phyloP scores from a whole-genome alignment of 1,140 invertebrate genomes.

The Bradysia coprophila region DNA sequence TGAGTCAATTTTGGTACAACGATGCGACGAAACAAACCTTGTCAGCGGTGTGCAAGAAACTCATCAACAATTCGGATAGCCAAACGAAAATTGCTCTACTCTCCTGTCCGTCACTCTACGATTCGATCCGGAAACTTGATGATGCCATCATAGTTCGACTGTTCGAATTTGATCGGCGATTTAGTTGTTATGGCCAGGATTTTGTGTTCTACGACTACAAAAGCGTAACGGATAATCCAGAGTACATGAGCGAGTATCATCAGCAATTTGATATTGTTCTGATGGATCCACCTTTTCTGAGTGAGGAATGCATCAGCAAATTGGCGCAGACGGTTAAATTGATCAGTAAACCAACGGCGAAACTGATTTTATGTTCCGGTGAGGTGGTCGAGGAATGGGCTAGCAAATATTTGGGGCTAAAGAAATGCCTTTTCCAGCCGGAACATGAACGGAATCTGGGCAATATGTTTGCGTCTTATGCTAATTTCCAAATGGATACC shows the following conservation, averaged over 20 bases:
- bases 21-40: conserved; percentile 50
- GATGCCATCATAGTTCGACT: conserved; percentile 38
- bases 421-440: conserved; percentile 53
- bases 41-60: conserved; percentile 36
- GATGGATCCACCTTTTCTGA: conserved; percentile 86
- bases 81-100: conserved; percentile 62
- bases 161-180: conserved; percentile 68
- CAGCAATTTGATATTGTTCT: conserved; percentile 67
- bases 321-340: conserved; percentile 61
- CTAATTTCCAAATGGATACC: conserved; percentile 59
- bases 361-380: conserved; percentile 81
- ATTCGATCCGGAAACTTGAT: conserved; percentile 32
- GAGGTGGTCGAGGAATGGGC: conserved; percentile 57
- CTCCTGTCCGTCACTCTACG: conserved; percentile 77
- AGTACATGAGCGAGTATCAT: conserved; percentile 38
- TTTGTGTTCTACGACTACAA: conserved; percentile 86
- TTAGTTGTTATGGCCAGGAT: conserved; percentile 57
- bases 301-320: conserved; percentile 82
- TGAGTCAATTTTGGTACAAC: conserved; percentile 95
- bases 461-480: conserved; percentile 81
- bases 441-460: conserved; percentile 74
- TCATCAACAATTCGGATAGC: conserved; percentile 31
- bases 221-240: conserved; percentile 32
- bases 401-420: conserved; percentile 39
- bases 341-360: conserved; percentile 42